These are phyloP conservation scores for Zapornia atra DNA, from an alignment of 2,113 vertebrate genomes.

Conservation along the genomic window DNA sequence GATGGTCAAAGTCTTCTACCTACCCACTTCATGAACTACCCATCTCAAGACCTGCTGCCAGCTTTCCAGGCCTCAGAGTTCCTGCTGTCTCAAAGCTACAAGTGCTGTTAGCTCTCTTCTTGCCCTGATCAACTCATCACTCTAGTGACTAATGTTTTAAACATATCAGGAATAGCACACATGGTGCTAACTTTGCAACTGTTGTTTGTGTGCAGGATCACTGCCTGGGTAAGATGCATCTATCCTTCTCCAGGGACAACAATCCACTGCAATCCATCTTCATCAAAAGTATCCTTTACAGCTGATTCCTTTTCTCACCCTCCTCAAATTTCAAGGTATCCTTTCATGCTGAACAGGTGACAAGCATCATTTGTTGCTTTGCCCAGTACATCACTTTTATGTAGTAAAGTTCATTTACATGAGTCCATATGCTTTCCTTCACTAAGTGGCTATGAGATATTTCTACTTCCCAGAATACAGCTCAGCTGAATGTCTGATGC, in stretches of 20 bases:
- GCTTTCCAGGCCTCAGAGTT: neutral
- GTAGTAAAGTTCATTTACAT: neutral
- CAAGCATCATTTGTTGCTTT: neutral
- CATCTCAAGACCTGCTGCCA: neutral
- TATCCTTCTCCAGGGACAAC: neutral
- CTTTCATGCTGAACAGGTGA: conserved; percentile 47
- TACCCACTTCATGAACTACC: neutral
- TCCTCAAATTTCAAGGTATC: conserved; percentile 47
- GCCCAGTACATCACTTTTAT: neutral
- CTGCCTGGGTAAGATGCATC: neutral
- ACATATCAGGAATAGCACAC: neutral
- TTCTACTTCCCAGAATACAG: neutral
- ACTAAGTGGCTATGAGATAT: neutral
- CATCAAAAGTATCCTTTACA: conserved; percentile 26
- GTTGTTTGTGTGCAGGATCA: neutral
- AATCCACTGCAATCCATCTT: neutral
- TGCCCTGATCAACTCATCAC: neutral
- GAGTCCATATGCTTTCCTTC: neutral
- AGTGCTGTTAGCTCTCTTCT: neutral
- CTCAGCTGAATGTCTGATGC: neutral
- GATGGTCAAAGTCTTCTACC: neutral
- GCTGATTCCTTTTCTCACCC: neutral
- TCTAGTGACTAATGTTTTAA: neutral
- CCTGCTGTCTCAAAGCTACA: neutral
- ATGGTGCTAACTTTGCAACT: neutral